Base-by-base conservation (phyloP, 2,888 invertebrate genomes). In the Xylota segnis region DNA sequence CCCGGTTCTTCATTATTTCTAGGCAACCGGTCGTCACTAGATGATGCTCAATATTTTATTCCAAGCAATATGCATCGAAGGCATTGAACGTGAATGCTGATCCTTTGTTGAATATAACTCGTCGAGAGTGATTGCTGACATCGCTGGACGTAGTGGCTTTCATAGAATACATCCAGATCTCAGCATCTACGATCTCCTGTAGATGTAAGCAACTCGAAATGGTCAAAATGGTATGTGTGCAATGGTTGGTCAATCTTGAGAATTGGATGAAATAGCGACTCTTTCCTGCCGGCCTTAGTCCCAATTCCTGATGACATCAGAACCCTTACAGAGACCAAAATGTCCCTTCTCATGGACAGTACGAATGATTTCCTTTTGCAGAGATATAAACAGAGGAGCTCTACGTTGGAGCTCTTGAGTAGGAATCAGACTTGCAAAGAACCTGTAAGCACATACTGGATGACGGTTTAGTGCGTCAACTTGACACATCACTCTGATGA, bases 161-260 rank as follows among this genome's bases (percentile, higher is more conserved):
- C 0, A 87, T 88, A 0, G 90, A 90, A 74, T 88, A 91, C 0
- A 91, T 18, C 91, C 91, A 91, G 0, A 82, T 83, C 61, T 91
- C 91, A 0, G 87, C 90, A 87, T 91, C 91, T 16, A 78, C 72
- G n/a, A 37, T 88, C 65, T 77, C 86, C 87, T 47, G 90, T 90
- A n/a, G 84, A 87, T 0, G 88, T 81, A 40, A 90, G 34, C 4
- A 90, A 90, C 4, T 90, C 90, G 4, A 91, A 23, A 58, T 91
- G 91, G 54, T 91, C 90, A 7, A 89, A 47, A 63, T 91, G 90
- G 12, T 88, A 89, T 0, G 90, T 90, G 16, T 89, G 83, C 9
- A 91, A 70, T 10, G 90, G 90, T 4, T 66, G 54, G 0, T 86
- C 88, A 14, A 78, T 89, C 47, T 91, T 91, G 14, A 88, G 88